Evolutionary conservation across 64 coral and sea anemone species (phyloP).

Genomic region (Actinia tenebrosa): DNA sequence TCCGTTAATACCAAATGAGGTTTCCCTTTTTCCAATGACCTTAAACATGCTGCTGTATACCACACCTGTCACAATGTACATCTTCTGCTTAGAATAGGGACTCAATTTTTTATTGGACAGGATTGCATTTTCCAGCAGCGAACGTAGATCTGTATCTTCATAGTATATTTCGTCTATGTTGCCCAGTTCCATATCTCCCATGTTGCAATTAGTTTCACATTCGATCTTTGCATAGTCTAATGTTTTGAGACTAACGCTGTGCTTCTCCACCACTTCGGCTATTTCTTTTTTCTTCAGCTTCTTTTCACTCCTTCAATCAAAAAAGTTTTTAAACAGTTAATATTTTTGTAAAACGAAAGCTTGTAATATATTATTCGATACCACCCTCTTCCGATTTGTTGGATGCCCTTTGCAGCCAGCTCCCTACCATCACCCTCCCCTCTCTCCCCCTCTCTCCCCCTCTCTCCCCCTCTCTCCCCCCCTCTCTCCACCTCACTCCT

Average conservation of each 20-base stretch:
- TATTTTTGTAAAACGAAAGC: too few species aligned
- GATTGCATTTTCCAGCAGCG: not conserved
- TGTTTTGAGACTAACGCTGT: not conserved
- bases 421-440: too few species aligned
- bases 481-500: too few species aligned
- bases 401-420: too few species aligned
- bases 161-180: conserved; percentile 40
- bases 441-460: too few species aligned
- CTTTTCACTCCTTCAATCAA: conserved; percentile 2
- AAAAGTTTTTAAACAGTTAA: too few species aligned
- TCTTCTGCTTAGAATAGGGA: conserved; percentile 1
- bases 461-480: too few species aligned
- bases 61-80: conserved; percentile 38
- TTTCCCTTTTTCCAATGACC: conserved; percentile 29
- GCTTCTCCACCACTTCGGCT: conserved; percentile 8
- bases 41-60: conserved; percentile 48
- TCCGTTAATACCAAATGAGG: not conserved
- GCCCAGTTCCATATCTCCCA: conserved; percentile 45
- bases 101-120: conserved; percentile 22
- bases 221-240: conserved; percentile 6
- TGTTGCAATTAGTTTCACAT: not conserved
- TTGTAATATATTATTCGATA: too few species aligned
- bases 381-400: too few species aligned
- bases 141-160: conserved; percentile 43
- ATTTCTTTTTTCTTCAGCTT: conserved; percentile 40